Evolutionary conservation across 2,888 invertebrate genomes (phyloP).

Genomic region (Andrena chrysosceles): DNA sequence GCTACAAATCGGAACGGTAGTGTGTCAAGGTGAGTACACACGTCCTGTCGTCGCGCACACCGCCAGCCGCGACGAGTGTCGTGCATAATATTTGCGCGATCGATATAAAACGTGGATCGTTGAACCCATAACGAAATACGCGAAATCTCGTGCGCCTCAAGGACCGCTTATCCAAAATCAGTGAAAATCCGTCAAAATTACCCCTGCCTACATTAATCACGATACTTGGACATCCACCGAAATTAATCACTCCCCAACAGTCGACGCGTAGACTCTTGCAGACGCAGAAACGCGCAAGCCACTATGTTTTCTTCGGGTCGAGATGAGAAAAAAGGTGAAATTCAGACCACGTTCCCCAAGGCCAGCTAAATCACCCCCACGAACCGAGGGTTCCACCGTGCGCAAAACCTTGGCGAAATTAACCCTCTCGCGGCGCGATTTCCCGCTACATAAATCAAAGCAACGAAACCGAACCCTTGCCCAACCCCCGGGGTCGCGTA

Average conservation of each 20-base stretch:
- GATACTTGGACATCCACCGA: no score
- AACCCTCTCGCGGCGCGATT: slow-evolving; percentile 40
- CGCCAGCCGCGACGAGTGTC: slow-evolving; percentile 28
- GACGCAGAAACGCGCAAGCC: no score
- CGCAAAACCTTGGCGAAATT: slow-evolving; percentile 35
- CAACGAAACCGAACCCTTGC: background rate
- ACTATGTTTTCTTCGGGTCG: no score
- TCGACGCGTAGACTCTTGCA: no score
- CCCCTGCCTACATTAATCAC: no score
- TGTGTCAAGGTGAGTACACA: slow-evolving; percentile 69
- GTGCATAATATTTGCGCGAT: slow-evolving; percentile 49
- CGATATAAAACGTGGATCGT: slow-evolving; percentile 43
- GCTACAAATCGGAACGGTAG: slow-evolving; percentile 67
- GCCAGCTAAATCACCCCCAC: slow-evolving; percentile 10
- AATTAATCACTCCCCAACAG: no score
- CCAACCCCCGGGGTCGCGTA: slow-evolving; percentile 9
- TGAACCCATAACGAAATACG: background rate
- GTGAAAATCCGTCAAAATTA: no score
- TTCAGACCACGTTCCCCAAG: background rate
- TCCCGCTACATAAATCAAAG: slow-evolving; percentile 49
- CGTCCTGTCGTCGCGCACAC: slow-evolving; percentile 26
- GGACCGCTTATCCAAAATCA: no score
- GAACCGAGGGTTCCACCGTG: slow-evolving; percentile 20
- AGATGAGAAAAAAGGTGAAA: no score
- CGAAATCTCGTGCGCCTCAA: background rate